Percentiles rank a stretch among this genome's conserved stretches.
Evolutionary conservation across 1,140 invertebrate species (phyloP).

Genomic region (Lepeophtheirus salmonis): DNA sequence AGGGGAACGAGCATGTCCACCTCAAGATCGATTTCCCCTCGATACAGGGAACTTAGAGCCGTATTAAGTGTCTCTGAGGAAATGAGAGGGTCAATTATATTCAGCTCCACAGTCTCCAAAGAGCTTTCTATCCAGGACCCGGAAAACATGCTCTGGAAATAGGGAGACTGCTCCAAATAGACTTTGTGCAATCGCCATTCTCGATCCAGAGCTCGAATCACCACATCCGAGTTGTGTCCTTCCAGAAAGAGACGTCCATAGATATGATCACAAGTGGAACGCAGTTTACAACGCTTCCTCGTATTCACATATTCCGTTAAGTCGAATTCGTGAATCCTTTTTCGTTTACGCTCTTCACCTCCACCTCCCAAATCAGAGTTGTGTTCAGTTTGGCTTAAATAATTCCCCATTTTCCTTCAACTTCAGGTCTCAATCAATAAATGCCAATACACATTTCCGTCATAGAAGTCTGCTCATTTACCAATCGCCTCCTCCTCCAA

Average conservation of each 20-base stretch:
- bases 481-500: too few relatives aligned
- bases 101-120: conserved; percentile 39
- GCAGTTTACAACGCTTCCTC: neutral
- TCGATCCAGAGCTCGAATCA: conserved; percentile 45
- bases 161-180: conserved; percentile 40
- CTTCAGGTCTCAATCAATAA: too few relatives aligned
- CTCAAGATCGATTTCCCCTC: conserved; percentile 51
- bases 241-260: conserved; percentile 56
- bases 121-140: conserved; percentile 55
- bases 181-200: conserved; percentile 58
- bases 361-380: too few relatives aligned
- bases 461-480: too few relatives aligned
- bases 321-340: neutral
- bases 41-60: conserved; percentile 57
- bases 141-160: conserved; percentile 64
- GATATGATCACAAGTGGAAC: conserved; percentile 35
- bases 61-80: conserved; percentile 45
- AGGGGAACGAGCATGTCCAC: conserved; percentile 46
- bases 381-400: too few relatives aligned
- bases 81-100: conserved; percentile 53
- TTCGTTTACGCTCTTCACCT: neutral
- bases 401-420: too few relatives aligned
- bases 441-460: too few relatives aligned
- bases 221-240: conserved; percentile 53
- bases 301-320: neutral